Evolutionary conservation across 2,888 invertebrate genomes (phyloP).

Genomic region (Microctonus hyperodae): DNA sequence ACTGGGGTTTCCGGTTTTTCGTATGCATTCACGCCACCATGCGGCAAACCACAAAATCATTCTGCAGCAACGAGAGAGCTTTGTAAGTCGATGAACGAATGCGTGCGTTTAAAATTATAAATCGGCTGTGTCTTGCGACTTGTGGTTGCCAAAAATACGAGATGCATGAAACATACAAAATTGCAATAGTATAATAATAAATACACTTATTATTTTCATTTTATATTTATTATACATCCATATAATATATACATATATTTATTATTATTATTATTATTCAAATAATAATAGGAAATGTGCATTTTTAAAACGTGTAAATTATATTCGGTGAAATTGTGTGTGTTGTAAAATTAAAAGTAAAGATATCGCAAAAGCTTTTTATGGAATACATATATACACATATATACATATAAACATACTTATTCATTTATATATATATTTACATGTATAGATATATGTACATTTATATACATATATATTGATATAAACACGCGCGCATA

Average conservation of each 20-base stretch:
- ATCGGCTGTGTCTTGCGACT: conserved; percentile 42
- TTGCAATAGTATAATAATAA: conserved; percentile 34
- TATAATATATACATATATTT: too few species aligned
- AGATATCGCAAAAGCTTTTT: neutral
- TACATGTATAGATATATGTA: too few species aligned
- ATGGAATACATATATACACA: neutral
- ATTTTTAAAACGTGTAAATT: neutral
- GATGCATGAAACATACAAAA: conserved; percentile 43
- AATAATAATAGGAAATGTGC: conserved; percentile 4
- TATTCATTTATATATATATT: too few species aligned
- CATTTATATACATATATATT: neutral
- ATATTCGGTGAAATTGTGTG: conserved; percentile 3
- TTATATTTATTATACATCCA: neutral
- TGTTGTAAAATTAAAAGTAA: neutral
- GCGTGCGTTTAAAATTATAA: conserved; percentile 48
- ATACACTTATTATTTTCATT: neutral
- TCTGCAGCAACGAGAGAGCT: conserved; percentile 25
- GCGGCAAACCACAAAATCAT: conserved; percentile 36
- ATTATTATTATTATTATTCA: neutral
- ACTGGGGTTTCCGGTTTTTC: conserved; percentile 67
- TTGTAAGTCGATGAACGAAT: conserved; percentile 38
- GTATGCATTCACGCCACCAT: conserved; percentile 45
- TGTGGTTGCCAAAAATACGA: conserved; percentile 46
- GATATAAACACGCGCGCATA: neutral
- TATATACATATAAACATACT: too few species aligned